phyloP scores from a whole-genome alignment of 2,797 vertebrate genomes.

The Siniperca undulata region DNA sequence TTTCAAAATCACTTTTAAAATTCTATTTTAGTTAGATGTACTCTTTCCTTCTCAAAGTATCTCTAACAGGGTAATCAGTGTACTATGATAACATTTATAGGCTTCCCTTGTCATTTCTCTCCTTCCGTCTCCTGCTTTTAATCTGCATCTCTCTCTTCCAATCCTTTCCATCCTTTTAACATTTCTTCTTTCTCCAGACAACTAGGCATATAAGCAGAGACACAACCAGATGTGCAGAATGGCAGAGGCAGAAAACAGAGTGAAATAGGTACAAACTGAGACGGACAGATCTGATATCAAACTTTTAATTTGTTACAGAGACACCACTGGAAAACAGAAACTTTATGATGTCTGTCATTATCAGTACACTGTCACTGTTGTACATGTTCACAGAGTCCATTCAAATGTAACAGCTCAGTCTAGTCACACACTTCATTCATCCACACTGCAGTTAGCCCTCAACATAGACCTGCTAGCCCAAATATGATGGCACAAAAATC shows the following conservation, averaged over 20 bases:
- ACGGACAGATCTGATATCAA: constrained; percentile 58
- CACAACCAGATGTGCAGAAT: not conserved
- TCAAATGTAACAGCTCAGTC: constrained; percentile 34
- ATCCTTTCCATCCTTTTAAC: not conserved
- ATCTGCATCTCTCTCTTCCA: not conserved
- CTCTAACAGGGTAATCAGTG: not conserved
- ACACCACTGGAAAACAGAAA: constrained; percentile 71
- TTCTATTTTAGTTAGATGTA: not conserved
- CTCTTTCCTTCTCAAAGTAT: not conserved
- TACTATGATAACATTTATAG: not conserved
- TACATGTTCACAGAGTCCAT: constrained; percentile 43
- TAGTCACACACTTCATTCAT: constrained; percentile 19
- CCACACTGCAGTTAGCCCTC: constrained; percentile 3
- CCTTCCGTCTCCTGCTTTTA: not conserved
- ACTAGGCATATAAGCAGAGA: not conserved
- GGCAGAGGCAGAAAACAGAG: not conserved
- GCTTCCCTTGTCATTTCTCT: not conserved
- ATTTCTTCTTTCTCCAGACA: not conserved
- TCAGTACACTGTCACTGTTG: constrained; percentile 47
- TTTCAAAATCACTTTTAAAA: not conserved
- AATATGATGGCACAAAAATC: not conserved
- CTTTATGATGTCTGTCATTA: constrained; percentile 45
- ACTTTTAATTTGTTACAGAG: constrained; percentile 76
- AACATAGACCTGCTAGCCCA: not conserved
- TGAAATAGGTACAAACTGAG: constrained; percentile 3